A percentile compares a stretch with the other conserved stretches of the same genome.
These are phyloP conservation scores for Hylomyscus alleni DNA, from an alignment of 2,797 vertebrate species.

Conservation along the genomic window DNA sequence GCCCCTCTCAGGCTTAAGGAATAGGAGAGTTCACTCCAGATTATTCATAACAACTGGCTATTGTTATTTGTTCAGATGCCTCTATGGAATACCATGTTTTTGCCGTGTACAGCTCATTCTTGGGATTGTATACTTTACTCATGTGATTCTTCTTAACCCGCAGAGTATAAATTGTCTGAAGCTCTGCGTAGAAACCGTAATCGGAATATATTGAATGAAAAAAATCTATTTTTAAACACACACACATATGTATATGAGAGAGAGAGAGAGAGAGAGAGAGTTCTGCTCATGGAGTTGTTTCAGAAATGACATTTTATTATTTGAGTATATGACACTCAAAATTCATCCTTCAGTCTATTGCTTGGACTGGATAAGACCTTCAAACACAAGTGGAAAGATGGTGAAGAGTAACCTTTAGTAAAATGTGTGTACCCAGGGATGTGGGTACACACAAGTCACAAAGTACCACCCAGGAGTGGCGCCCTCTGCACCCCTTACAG, in stretches of 20 bases:
- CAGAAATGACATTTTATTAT: background rate
- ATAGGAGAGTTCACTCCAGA: background rate
- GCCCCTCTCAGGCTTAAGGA: background rate
- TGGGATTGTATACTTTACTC: background rate
- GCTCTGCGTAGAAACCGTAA: background rate
- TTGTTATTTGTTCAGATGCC: background rate
- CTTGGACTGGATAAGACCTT: background rate
- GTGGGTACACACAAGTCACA: background rate
- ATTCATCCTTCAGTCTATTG: background rate
- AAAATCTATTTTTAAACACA: background rate
- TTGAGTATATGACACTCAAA: background rate
- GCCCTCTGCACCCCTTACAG: background rate
- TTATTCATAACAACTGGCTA: background rate
- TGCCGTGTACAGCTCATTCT: background rate
- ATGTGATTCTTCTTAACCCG: background rate
- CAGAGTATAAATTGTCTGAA: background rate
- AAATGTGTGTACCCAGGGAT: background rate
- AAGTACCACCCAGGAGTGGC: background rate
- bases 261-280: background rate
- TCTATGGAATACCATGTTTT: too few relatives aligned
- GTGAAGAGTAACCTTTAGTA: background rate
- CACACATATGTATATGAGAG: too few relatives aligned
- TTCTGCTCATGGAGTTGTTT: background rate
- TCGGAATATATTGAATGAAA: background rate
- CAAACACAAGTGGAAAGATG: conserved; percentile 1